These are phyloP conservation scores for Gymnothorax javanicus DNA, from an alignment of 2,797 vertebrate genomes.

Conservation along the genomic window DNA sequence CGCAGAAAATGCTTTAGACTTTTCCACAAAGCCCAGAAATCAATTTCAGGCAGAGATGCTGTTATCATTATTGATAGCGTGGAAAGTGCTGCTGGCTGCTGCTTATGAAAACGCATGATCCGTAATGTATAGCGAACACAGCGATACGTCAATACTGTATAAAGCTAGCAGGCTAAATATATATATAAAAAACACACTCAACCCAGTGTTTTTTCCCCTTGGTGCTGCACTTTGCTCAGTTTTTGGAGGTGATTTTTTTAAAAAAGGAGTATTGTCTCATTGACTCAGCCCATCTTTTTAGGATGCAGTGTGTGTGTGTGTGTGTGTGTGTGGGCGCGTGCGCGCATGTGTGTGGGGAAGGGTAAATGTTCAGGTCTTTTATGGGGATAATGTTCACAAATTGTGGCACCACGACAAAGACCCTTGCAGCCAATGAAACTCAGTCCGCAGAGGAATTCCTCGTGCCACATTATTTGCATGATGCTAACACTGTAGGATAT, in stretches of 20 bases:
- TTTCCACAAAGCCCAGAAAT: constrained; percentile 26
- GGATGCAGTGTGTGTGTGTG: background rate
- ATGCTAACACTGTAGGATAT: constrained; percentile 5
- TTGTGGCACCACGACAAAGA: background rate
- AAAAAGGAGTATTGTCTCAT: no score
- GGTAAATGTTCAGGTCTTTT: background rate
- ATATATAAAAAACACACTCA: constrained; percentile 1
- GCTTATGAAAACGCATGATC: constrained; percentile 18
- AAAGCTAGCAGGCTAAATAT: background rate
- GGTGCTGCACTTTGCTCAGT: no score
- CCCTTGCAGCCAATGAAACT: background rate
- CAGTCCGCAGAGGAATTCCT: background rate
- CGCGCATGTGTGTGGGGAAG: background rate
- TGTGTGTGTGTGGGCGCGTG: background rate
- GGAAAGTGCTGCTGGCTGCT: background rate
- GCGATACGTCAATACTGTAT: background rate
- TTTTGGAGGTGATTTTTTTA: no score
- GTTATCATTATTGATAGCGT: constrained; percentile 19
- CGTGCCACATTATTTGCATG: background rate
- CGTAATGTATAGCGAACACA: background rate
- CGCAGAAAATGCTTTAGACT: constrained; percentile 23
- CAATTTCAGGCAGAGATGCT: constrained; percentile 9
- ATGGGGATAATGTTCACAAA: background rate
- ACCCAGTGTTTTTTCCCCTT: no score
- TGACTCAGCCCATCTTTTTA: no score